Evolutionary conservation across 2,888 invertebrate species (phyloP).

Genomic region (Coronaproctus castanopsis): DNA sequence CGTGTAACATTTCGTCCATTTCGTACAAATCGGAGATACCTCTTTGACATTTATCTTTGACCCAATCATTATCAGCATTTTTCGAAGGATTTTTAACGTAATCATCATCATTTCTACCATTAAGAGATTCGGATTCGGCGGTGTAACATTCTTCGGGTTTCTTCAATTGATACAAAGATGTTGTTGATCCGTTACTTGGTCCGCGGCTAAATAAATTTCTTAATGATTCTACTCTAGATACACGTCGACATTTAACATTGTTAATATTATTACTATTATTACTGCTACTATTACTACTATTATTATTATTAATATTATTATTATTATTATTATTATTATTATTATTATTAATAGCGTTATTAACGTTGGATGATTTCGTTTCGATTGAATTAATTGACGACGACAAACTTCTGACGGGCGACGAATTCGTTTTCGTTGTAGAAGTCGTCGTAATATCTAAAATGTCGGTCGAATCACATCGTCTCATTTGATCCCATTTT

Average conservation of each 20-base stretch:
- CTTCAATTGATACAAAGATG: slow-evolving; percentile 14
- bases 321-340: no score
- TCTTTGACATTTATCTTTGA: slow-evolving; percentile 23
- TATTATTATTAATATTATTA: no score
- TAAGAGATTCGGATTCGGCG: slow-evolving; percentile 15
- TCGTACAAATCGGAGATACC: slow-evolving; percentile 24
- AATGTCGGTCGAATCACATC: slow-evolving; percentile 36
- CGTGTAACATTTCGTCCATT: slow-evolving; percentile 21
- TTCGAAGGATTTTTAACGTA: slow-evolving; percentile 18
- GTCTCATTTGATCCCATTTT: slow-evolving; percentile 38
- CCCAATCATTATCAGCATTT: slow-evolving; percentile 18
- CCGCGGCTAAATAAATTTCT: slow-evolving; percentile 30
- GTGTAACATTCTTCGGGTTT: slow-evolving; percentile 21
- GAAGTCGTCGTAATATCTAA: slow-evolving; percentile 26
- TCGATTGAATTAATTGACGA: slow-evolving; percentile 2
- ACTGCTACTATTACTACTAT: no score
- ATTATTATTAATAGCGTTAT: no score
- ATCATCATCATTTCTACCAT: background rate
- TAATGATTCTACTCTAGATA: slow-evolving; percentile 34
- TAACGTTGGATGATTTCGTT: slow-evolving; percentile 5
- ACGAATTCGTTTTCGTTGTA: slow-evolving; percentile 29
- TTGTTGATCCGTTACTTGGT: slow-evolving; percentile 20
- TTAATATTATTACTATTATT: no score
- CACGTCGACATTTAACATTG: slow-evolving; percentile 22
- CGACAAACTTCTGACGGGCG: slow-evolving; percentile 23